Evolutionary conservation across 2,888 invertebrate genomes (phyloP).

Genomic region (Mellilla xanthometata): DNA sequence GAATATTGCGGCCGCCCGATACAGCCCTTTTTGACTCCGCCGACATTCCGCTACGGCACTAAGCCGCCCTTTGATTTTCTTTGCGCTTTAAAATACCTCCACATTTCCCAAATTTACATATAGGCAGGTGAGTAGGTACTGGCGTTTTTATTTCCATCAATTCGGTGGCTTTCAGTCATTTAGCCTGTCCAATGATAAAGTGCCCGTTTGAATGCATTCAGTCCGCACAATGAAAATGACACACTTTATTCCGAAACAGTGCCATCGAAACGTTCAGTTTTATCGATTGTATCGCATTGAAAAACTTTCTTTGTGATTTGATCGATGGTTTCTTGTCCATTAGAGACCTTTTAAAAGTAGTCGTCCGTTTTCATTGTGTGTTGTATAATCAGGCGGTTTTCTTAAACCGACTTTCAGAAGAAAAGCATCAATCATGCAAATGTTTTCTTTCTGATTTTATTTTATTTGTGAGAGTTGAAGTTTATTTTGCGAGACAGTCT

Average conservation of each 20-base stretch:
- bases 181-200: conserved; percentile 41
- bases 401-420: conserved; percentile 55
- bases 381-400: conserved; percentile 67
- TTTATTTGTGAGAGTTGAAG: conserved; percentile 45
- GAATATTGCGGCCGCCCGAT: conserved; percentile 74
- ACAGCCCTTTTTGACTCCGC: conserved; percentile 70
- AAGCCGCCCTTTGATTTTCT: conserved; percentile 67
- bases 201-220: conserved; percentile 43
- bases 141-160: conserved; percentile 35
- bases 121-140: conserved; percentile 29
- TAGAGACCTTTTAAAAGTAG: conserved; percentile 76
- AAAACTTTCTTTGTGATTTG: conserved; percentile 76
- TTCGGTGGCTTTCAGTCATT: conserved; percentile 41
- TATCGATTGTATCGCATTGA: conserved; percentile 71
- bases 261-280: conserved; percentile 54
- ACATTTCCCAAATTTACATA: conserved; percentile 52
- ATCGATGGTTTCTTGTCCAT: conserved; percentile 79
- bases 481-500: conserved; percentile 37
- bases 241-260: conserved; percentile 57
- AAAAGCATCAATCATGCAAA: conserved; percentile 62
- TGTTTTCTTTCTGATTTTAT: conserved; percentile 53
- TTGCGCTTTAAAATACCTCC: conserved; percentile 56
- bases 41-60: conserved; percentile 64
- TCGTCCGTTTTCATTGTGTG: conserved; percentile 73
- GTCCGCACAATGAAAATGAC: conserved; percentile 48